These are phyloP conservation scores for Lontra canadensis DNA, from an alignment of 2,113 vertebrate genomes.

Conservation along the genomic window DNA sequence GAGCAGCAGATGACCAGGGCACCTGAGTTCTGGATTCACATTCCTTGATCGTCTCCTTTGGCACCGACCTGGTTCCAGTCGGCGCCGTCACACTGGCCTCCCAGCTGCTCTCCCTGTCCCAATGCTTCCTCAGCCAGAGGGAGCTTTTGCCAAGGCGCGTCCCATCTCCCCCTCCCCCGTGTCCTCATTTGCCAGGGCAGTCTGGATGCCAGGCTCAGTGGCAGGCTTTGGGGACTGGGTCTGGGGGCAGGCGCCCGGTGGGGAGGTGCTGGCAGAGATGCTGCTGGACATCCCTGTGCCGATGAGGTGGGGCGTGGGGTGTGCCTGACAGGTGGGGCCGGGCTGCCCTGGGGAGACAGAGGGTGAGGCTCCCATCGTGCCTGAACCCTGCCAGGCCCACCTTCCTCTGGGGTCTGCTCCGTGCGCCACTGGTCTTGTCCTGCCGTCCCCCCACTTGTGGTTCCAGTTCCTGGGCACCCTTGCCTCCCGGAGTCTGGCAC, in stretches of 20 bases:
- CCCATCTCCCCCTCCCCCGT: background rate
- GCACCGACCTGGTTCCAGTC: background rate
- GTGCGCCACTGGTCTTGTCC: background rate
- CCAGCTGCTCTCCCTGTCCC: background rate
- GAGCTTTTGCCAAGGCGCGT: background rate
- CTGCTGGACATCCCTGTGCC: background rate
- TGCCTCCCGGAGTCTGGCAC: background rate
- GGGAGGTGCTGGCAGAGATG: background rate
- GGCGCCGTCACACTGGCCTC: accelerated
- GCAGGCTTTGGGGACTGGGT: background rate
- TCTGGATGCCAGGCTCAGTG: background rate
- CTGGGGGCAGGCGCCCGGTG: background rate
- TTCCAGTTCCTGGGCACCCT: background rate
- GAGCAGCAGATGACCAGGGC: background rate
- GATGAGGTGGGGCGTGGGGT: background rate
- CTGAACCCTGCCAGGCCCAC: background rate
- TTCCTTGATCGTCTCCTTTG: background rate
- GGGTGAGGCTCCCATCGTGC: background rate
- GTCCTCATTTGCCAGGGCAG: background rate
- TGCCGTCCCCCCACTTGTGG: background rate
- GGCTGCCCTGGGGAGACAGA: background rate
- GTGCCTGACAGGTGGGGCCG: background rate
- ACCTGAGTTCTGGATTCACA: too few species aligned
- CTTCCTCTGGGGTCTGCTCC: background rate
- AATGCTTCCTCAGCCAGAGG: background rate